phyloP scores from a whole-genome alignment of 2,888 invertebrate species.

The Rhagonycha fulva region DNA sequence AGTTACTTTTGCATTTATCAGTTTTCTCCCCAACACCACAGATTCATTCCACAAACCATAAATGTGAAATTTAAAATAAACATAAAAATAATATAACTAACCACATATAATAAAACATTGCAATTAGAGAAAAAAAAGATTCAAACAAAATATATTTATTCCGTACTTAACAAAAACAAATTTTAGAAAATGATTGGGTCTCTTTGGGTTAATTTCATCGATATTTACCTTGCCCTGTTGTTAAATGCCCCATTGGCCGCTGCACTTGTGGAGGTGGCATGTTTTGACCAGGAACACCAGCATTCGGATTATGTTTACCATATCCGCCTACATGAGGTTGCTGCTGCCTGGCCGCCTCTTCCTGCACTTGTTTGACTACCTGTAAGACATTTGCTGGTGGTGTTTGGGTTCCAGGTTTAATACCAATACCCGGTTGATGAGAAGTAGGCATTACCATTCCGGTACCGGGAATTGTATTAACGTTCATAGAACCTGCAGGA shows the following conservation, averaged over 20 bases:
- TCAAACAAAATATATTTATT: too few species aligned
- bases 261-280: conserved; percentile 66
- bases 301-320: conserved; percentile 56
- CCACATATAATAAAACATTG: too few species aligned
- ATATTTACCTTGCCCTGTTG: conserved; percentile 53
- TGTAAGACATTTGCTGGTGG: conserved; percentile 83
- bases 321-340: conserved; percentile 67
- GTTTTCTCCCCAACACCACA: too few species aligned
- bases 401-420: conserved; percentile 68
- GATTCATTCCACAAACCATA: too few species aligned
- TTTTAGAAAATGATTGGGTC: too few species aligned
- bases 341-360: conserved; percentile 89
- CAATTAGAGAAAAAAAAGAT: too few species aligned
- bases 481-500: conserved; percentile 54
- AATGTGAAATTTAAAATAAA: too few species aligned
- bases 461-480: conserved; percentile 57
- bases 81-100: too few species aligned
- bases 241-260: conserved; percentile 50
- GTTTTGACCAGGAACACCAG: conserved; percentile 55
- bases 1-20: too few species aligned
- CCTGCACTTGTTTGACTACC: conserved; percentile 71
- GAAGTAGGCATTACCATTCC: conserved; percentile 55
- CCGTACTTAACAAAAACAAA: too few species aligned
- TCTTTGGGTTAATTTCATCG: background rate
- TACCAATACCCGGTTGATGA: conserved; percentile 53